Evolutionary conservation across 1,140 invertebrate species (phyloP).

Genomic region (Caerostris darwini): DNA sequence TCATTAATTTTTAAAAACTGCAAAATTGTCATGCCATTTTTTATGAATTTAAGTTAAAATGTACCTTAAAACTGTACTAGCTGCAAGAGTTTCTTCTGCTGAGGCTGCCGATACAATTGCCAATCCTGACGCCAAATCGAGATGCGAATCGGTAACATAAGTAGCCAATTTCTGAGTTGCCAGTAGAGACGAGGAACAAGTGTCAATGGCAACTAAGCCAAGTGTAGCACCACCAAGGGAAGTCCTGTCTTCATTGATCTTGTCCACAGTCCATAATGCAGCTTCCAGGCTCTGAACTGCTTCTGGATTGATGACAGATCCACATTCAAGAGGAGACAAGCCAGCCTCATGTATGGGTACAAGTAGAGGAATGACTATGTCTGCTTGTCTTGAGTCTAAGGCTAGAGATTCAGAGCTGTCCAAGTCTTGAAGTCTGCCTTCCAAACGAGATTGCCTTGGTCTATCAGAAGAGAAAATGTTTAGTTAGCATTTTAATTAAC

Average conservation of each 20-base stretch:
- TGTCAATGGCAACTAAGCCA: conserved; percentile 80
- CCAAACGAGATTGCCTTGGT: conserved; percentile 57
- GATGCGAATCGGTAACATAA: conserved; percentile 30
- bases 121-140: neutral
- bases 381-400: neutral
- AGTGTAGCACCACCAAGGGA: conserved; percentile 79
- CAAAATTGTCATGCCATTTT: too few species aligned
- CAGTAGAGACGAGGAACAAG: conserved; percentile 80
- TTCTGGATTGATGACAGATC: conserved; percentile 78
- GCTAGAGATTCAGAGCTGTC: conserved; percentile 1
- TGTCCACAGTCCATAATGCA: conserved; percentile 82
- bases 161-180: conserved; percentile 61
- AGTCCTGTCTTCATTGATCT: conserved; percentile 81
- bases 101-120: conserved; percentile 41
- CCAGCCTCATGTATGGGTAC: conserved; percentile 80
- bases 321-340: conserved; percentile 77
- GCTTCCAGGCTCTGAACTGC: conserved; percentile 83
- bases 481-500: too few species aligned
- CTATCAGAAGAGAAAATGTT: neutral
- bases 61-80: conserved; percentile 41
- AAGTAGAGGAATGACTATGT: conserved; percentile 79
- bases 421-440: conserved; percentile 47
- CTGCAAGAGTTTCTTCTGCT: conserved; percentile 61
- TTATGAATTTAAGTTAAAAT: neutral
- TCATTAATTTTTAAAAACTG: too few species aligned